Percentiles rank a stretch among this genome's conserved stretches.
These are phyloP conservation scores for Etheostoma spectabile DNA, from an alignment of 2,113 vertebrate species.

Conservation along the genomic window DNA sequence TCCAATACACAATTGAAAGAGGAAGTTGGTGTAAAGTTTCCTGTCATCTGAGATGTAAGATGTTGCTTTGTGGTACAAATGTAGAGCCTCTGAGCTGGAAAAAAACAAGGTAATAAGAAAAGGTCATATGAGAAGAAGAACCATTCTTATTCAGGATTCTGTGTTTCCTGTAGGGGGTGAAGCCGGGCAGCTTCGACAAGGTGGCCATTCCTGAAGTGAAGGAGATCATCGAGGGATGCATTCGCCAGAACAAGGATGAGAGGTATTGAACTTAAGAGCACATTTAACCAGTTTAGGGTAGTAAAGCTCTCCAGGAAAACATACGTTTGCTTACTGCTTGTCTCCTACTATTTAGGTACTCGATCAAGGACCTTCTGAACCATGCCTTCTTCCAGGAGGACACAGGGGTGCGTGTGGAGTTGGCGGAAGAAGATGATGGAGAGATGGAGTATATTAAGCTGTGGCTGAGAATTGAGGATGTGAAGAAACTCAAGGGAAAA, in stretches of 20 bases:
- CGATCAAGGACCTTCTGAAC: constrained; percentile 98
- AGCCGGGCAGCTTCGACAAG: constrained; percentile 98
- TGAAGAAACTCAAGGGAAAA: constrained; percentile 98
- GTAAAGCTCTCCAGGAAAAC: background rate
- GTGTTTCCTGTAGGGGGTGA: constrained; percentile 92
- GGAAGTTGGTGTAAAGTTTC: constrained; percentile 5
- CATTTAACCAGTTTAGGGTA: background rate
- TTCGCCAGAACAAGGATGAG: constrained; percentile 97
- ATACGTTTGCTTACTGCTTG: constrained; percentile 14
- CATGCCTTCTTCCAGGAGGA: constrained; percentile 99
- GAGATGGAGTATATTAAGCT: constrained; percentile 97
- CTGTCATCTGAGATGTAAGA: background rate
- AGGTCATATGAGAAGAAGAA: background rate
- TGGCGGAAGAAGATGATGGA: constrained; percentile 98
- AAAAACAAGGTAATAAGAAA: constrained; percentile 8
- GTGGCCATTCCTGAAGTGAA: constrained; percentile 99
- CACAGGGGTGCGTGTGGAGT: constrained; percentile 96
- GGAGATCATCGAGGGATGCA: constrained; percentile 99
- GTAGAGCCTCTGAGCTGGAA: constrained; percentile 1
- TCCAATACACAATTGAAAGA: background rate
- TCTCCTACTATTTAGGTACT: constrained; percentile 85
- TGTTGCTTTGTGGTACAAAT: background rate
- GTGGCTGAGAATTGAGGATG: constrained; percentile 97
- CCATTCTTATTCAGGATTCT: constrained; percentile 72
- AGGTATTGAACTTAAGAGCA: constrained; percentile 81